Evolutionary conservation across 2,888 invertebrate species (phyloP).

Genomic region (Ferrisia virgata): DNA sequence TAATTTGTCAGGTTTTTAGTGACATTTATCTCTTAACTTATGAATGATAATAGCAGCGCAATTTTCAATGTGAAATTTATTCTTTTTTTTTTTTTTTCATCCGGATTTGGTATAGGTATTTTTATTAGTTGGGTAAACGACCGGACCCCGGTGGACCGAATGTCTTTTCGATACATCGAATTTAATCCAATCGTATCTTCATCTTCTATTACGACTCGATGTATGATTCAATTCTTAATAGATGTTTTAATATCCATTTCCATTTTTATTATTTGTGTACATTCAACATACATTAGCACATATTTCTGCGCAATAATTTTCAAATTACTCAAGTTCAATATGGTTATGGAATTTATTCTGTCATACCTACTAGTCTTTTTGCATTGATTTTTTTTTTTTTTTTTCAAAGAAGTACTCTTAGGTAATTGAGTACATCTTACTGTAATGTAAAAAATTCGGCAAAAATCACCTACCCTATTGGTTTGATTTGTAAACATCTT

Average conservation of each 20-base stretch:
- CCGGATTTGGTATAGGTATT: too few relatives aligned
- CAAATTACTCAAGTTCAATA: background rate
- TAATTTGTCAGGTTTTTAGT: background rate
- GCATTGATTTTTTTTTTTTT: background rate
- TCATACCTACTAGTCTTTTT: too few relatives aligned
- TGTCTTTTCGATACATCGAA: background rate
- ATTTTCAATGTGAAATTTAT: too few relatives aligned
- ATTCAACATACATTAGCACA: background rate
- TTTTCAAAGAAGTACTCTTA: background rate
- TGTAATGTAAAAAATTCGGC: background rate
- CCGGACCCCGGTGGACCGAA: background rate
- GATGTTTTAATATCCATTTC: too few relatives aligned
- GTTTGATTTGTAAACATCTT: too few relatives aligned
- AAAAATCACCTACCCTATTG: background rate
- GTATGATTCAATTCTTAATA: too few relatives aligned
- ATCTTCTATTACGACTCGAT: background rate
- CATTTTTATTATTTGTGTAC: background rate
- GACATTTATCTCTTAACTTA: background rate
- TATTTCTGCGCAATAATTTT: too few relatives aligned
- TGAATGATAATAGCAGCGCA: too few relatives aligned
- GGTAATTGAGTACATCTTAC: background rate
- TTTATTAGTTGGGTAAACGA: background rate
- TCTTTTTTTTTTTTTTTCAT: background rate
- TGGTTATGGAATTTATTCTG: background rate
- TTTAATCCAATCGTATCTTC: background rate